These are phyloP conservation scores for Spea multiplicata DNA, from an alignment of 2,113 vertebrate species.

Conservation along the genomic window DNA sequence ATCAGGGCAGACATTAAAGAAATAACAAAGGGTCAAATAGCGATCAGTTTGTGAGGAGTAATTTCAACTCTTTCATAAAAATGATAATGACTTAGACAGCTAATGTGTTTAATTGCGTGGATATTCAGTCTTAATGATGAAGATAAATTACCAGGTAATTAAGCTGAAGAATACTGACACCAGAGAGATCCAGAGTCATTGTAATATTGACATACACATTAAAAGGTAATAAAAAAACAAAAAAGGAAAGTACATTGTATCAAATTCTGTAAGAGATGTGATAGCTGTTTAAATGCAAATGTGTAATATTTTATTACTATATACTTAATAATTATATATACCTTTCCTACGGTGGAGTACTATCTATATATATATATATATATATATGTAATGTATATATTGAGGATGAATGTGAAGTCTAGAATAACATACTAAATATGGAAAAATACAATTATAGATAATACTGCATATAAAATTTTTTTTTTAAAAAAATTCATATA, in stretches of 20 bases:
- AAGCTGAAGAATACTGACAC: constrained; percentile 31
- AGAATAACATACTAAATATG: too few relatives aligned
- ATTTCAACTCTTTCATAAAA: constrained; percentile 1
- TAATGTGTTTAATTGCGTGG: constrained; percentile 36
- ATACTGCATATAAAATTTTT: too few relatives aligned
- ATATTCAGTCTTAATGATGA: constrained; percentile 42
- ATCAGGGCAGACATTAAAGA: constrained; percentile 11
- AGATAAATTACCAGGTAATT: constrained; percentile 46
- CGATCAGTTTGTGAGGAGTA: constrained; percentile 17
- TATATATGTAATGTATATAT: too few relatives aligned
- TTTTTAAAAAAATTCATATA: too few relatives aligned
- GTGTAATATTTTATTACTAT: too few relatives aligned
- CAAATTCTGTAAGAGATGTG: neutral
- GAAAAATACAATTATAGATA: too few relatives aligned
- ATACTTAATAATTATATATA: too few relatives aligned
- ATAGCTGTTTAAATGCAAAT: neutral
- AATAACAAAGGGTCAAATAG: constrained; percentile 23
- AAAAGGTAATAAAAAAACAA: constrained; percentile 13
- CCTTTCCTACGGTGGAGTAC: too few relatives aligned
- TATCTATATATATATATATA: too few relatives aligned
- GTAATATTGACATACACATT: constrained; percentile 31
- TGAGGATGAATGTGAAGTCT: too few relatives aligned
- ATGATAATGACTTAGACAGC: constrained; percentile 28
- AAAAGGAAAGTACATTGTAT: constrained; percentile 8
- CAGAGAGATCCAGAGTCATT: constrained; percentile 27